Conservation (phyloP, 2,113 vertebrate species). For the Tachysurus vachellii region DNA sequence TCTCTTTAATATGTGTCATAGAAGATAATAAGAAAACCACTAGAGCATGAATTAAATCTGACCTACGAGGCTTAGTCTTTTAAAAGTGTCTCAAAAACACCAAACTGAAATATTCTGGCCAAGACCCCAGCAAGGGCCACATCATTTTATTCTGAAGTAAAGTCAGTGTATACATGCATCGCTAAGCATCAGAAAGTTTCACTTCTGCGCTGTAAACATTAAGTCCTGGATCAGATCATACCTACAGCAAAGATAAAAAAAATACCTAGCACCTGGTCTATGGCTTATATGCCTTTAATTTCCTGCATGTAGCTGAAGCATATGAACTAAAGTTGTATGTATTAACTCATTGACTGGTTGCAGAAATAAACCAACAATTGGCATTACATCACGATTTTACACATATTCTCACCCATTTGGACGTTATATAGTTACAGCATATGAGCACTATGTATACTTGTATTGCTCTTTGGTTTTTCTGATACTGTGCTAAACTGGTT, state of each 20-base stretch:
- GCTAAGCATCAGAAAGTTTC: background rate
- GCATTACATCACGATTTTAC: background rate
- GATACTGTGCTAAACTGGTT: background rate
- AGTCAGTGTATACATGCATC: background rate
- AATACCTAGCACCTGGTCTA: background rate
- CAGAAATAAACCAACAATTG: background rate
- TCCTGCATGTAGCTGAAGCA: background rate
- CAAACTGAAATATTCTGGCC: background rate
- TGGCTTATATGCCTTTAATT: background rate
- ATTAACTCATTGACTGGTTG: background rate
- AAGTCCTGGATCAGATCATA: background rate
- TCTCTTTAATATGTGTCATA: slow-evolving; percentile 12
- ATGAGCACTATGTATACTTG: background rate
- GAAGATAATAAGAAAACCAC: slow-evolving; percentile 16
- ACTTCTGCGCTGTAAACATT: background rate
- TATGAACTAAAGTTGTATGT: background rate
- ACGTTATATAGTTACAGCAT: background rate
- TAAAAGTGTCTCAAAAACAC: slow-evolving; percentile 15
- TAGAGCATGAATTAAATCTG: slow-evolving; percentile 23
- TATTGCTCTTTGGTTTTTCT: background rate
- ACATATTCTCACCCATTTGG: background rate
- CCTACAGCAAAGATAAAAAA: background rate
- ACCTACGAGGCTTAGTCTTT: background rate
- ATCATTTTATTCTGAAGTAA: slow-evolving; percentile 15
- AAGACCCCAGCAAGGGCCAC: background rate